phyloP scores from a whole-genome alignment of 2,888 invertebrate species.

The Thereva unica region DNA sequence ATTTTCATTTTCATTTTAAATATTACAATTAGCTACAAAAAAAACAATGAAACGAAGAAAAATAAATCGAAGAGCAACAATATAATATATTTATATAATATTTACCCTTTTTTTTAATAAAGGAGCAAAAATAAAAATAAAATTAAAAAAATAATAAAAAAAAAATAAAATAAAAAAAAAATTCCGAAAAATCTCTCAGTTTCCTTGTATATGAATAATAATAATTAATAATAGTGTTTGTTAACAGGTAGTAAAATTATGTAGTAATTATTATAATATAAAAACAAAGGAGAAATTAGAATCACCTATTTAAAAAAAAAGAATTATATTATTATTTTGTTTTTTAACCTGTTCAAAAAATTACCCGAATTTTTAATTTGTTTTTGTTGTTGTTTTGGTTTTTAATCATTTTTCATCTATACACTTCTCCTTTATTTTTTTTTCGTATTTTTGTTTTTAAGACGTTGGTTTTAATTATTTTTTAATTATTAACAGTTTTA shows the following conservation, averaged over 20 bases:
- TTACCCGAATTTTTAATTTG: not conserved
- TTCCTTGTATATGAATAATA: too few relatives aligned
- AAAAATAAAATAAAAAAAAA: too few relatives aligned
- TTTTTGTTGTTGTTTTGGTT: not conserved
- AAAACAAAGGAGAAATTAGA: too few relatives aligned
- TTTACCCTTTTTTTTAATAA: too few relatives aligned
- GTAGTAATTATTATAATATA: too few relatives aligned
- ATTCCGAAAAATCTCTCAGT: too few relatives aligned
- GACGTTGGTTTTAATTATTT: conserved; percentile 2
- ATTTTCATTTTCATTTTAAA: conserved; percentile 28
- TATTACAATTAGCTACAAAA: conserved; percentile 32
- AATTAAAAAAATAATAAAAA: too few relatives aligned
- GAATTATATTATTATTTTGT: not conserved
- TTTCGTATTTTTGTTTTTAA: conserved; percentile 24
- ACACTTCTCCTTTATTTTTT: conserved; percentile 4
- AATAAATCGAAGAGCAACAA: conserved; percentile 22
- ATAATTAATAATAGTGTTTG: too few relatives aligned
- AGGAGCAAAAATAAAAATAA: too few relatives aligned
- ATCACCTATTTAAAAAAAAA: too few relatives aligned
- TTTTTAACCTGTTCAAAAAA: not conserved
- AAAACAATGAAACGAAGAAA: conserved; percentile 30
- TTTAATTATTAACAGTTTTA: not conserved
- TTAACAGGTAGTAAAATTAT: too few relatives aligned
- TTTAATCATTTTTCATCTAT: not conserved
- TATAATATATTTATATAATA: too few relatives aligned